Conservation (phyloP, 92 coral and sea anemone genomes). For the Plumapathes pennacea region DNA sequence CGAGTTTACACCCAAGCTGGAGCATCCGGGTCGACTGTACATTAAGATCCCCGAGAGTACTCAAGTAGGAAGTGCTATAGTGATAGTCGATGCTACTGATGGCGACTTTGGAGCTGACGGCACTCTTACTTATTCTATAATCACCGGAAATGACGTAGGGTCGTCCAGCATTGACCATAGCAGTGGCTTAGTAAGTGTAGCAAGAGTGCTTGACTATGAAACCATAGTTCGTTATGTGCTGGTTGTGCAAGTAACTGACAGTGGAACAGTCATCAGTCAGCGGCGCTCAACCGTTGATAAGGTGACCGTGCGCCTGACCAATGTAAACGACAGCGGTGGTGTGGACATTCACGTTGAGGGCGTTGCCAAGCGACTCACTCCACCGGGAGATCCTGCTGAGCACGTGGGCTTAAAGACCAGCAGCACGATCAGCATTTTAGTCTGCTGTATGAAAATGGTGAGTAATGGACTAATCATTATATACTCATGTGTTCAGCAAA, state of each 20-base stretch:
- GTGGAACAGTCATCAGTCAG: slow-evolving; percentile 31
- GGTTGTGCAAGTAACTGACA: slow-evolving; percentile 44
- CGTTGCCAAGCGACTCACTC: slow-evolving; percentile 16
- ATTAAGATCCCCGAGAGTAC: slow-evolving; percentile 38
- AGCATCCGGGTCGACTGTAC: slow-evolving; percentile 34
- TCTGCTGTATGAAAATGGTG: slow-evolving; percentile 45
- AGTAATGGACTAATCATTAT: no score
- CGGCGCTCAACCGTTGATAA: slow-evolving; percentile 45
- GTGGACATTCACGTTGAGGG: slow-evolving; percentile 40
- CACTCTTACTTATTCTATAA: slow-evolving; percentile 42
- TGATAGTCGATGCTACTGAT: slow-evolving; percentile 64
- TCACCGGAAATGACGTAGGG: slow-evolving; percentile 51
- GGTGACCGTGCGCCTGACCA: slow-evolving; percentile 59
- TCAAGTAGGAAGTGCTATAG: slow-evolving; percentile 26
- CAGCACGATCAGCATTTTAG: slow-evolving; percentile 31
- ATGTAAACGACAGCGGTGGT: slow-evolving; percentile 60
- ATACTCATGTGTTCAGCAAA: no score
- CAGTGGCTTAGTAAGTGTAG: slow-evolving; percentile 60
- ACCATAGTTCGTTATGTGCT: slow-evolving; percentile 57
- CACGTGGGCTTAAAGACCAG: slow-evolving; percentile 40
- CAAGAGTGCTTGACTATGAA: slow-evolving; percentile 56
- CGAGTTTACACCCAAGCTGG: slow-evolving; percentile 70
- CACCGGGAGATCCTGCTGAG: slow-evolving; percentile 59
- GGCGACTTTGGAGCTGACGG: slow-evolving; percentile 82
- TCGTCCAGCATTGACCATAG: slow-evolving; percentile 54